Percentiles rank a stretch among this genome's conserved stretches.
phyloP scores from a whole-genome alignment of 2,888 invertebrate species.

The Branchellion lobata region DNA sequence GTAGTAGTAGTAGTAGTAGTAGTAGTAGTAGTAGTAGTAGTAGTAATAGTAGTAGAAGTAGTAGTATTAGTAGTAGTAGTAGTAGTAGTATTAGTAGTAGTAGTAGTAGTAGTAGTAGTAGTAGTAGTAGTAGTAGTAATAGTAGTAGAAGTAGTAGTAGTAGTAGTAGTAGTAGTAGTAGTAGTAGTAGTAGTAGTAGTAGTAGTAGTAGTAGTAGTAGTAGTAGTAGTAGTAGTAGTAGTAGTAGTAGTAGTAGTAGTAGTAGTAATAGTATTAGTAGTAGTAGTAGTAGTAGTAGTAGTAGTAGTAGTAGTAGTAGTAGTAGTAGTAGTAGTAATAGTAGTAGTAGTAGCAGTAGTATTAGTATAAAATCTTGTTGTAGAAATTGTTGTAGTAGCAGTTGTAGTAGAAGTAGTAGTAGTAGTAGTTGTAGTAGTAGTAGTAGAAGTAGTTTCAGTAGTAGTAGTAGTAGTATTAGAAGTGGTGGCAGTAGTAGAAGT shows the following conservation, averaged over 20 bases:
- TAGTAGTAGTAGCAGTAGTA: conserved; percentile 48
- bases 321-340: conserved; percentile 47
- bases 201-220: neutral
- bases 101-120: no score
- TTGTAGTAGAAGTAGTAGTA: conserved; percentile 43
- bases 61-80: no score
- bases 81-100: no score
- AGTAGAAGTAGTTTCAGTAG: conserved; percentile 37
- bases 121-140: conserved; percentile 30
- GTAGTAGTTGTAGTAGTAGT: neutral
- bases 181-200: neutral
- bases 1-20: no score
- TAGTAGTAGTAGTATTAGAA: conserved; percentile 47
- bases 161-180: neutral
- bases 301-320: conserved; percentile 48
- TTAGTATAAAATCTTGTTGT: conserved; percentile 47
- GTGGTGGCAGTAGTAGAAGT: conserved; percentile 48
- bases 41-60: no score
- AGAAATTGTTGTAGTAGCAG: conserved; percentile 45
- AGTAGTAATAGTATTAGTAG: neutral
- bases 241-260: conserved; percentile 8
- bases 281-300: conserved; percentile 44
- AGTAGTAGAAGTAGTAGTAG: neutral
- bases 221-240: conserved; percentile 25
- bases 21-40: no score